phyloP scores from a whole-genome alignment of 1,140 invertebrate species.

The Phymorhynchus buccinoides region DNA sequence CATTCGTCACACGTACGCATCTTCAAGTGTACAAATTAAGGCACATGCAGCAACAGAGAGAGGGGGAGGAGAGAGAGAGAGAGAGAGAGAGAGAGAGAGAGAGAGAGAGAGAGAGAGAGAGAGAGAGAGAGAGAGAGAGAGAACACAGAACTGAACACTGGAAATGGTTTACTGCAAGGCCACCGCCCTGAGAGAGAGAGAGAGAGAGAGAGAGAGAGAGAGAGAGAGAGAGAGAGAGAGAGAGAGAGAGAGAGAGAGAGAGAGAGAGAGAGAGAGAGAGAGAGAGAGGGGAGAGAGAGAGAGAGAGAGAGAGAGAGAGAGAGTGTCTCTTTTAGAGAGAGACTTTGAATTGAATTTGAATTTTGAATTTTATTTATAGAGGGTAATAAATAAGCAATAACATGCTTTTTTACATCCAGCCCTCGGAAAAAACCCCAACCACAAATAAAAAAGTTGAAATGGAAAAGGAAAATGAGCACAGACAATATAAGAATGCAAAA shows the following conservation, averaged over 20 bases:
- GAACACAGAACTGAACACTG: background rate
- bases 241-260: background rate
- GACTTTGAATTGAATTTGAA: too few species aligned
- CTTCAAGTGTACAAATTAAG: background rate
- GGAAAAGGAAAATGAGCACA: too few species aligned
- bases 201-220: background rate
- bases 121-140: background rate
- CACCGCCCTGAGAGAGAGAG: too few species aligned
- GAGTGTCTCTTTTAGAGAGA: too few species aligned
- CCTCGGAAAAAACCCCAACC: too few species aligned
- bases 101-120: conserved; percentile 4
- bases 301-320: background rate
- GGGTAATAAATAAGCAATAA: too few species aligned
- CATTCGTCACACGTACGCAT: too few species aligned
- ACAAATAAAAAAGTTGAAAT: too few species aligned
- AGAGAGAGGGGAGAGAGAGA: background rate
- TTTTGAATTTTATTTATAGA: too few species aligned
- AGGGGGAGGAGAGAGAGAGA: background rate
- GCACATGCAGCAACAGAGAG: background rate
- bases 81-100: background rate
- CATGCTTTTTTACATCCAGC: too few species aligned
- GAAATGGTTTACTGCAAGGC: too few species aligned
- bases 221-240: background rate
- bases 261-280: background rate
- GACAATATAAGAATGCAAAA: too few species aligned